phyloP scores from a whole-genome alignment of 2,113 vertebrate genomes.

The Gasterosteus nipponicus region DNA sequence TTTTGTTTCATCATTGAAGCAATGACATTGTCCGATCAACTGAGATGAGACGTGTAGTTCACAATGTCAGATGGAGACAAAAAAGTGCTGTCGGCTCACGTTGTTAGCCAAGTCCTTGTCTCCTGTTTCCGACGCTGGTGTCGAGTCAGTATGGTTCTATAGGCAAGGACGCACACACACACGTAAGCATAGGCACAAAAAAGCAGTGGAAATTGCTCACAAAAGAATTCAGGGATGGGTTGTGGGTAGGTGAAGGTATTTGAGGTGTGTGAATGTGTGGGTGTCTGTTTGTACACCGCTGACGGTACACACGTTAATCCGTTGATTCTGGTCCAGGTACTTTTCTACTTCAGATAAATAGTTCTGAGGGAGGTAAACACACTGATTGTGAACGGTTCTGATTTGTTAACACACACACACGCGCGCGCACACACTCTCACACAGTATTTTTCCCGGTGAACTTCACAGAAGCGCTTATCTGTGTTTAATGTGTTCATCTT shows the following conservation, averaged over 20 bases:
- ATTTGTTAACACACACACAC: slow-evolving; percentile 31
- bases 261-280: slow-evolving; percentile 13
- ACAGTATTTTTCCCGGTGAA: slow-evolving; percentile 13
- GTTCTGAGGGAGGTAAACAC: neutral
- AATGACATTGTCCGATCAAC: slow-evolving; percentile 73
- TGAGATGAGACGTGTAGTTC: slow-evolving; percentile 72
- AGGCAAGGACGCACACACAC: slow-evolving; percentile 14
- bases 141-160: slow-evolving; percentile 64
- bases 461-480: neutral
- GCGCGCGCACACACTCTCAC: neutral
- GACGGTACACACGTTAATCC: slow-evolving; percentile 44
- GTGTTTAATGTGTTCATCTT: neutral
- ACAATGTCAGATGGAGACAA: slow-evolving; percentile 61
- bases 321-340: slow-evolving; percentile 31
- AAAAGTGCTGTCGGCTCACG: slow-evolving; percentile 60
- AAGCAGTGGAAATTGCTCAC: slow-evolving; percentile 1
- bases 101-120: slow-evolving; percentile 66
- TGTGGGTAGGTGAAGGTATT: slow-evolving; percentile 56
- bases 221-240: slow-evolving; percentile 27
- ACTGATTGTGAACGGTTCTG: slow-evolving; percentile 30
- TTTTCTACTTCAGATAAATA: neutral
- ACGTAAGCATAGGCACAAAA: neutral
- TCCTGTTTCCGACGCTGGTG: slow-evolving; percentile 71
- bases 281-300: slow-evolving; percentile 12
- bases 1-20: slow-evolving; percentile 54